Evolutionary conservation across 2,113 vertebrate genomes (phyloP).

Genomic region (Pao palembangensis): DNA sequence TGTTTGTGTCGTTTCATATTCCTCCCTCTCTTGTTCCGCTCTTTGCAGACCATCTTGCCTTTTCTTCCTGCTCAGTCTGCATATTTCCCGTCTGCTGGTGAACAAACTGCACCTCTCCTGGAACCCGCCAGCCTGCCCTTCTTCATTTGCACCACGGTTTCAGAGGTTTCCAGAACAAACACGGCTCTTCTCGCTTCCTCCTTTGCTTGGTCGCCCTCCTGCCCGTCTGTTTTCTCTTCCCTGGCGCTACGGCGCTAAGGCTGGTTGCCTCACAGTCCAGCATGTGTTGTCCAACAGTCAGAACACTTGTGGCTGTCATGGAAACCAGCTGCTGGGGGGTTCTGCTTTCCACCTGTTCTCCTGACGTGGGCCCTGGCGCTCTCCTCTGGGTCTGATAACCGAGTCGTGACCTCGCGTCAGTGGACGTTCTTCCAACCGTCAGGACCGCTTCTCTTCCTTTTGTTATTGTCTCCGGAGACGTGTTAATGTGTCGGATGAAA

Average conservation of each 20-base stretch:
- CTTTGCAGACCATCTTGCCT: too few species aligned
- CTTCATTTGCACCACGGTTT: slow-evolving; percentile 14
- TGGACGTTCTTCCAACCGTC: too few species aligned
- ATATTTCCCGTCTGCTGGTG: too few species aligned
- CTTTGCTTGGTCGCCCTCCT: slow-evolving; percentile 56
- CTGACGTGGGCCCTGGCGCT: background rate
- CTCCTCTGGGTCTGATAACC: background rate
- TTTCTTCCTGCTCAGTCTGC: background rate
- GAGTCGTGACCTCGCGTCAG: too few species aligned
- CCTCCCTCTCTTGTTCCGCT: background rate
- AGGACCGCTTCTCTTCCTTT: too few species aligned
- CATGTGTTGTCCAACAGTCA: slow-evolving; percentile 34
- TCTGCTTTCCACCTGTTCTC: slow-evolving; percentile 1
- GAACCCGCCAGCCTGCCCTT: slow-evolving; percentile 22
- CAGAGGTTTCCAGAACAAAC: background rate
- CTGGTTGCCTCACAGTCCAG: slow-evolving; percentile 57
- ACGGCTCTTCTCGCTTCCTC: slow-evolving; percentile 41
- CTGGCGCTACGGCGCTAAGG: slow-evolving; percentile 55
- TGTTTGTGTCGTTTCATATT: background rate
- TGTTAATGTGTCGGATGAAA: too few species aligned
- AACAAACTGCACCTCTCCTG: slow-evolving; percentile 41
- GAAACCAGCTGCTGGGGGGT: slow-evolving; percentile 59
- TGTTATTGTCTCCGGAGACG: too few species aligned
- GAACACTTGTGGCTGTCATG: slow-evolving; percentile 52
- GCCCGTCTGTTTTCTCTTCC: slow-evolving; percentile 50